Evolutionary conservation across 2,113 vertebrate genomes (phyloP), one percentile per base, ranked within the genome.

Genomic region (Chaetodon auriga): DNA sequence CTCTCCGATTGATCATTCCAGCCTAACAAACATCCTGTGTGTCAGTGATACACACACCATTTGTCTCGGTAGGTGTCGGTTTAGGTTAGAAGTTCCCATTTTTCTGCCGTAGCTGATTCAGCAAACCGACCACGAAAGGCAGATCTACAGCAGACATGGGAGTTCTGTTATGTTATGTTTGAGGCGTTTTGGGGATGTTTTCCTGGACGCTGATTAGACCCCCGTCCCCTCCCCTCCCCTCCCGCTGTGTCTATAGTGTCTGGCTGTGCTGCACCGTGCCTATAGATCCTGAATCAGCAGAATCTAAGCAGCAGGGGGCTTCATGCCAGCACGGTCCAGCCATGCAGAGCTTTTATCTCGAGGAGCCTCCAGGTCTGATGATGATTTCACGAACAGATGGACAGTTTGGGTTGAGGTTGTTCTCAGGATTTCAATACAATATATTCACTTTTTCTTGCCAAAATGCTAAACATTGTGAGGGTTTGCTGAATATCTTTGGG

Each of bases 261-360:
- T 78, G 55, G 75, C 55, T 70, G 51, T 55, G 69, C 75, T 72
- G 75, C 69, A 43, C 25, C 4, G 7, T 23, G 60, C 54, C 38
- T 73, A 36, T 46, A 79, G 76, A 60, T 61, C 41, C 84, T 84
- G 81, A 89, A 76, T 85, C 87, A 89, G 87, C 81, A 86, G 46
- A 81, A 76, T 84, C 16, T 6, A 4, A 76, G 11, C 70, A 62
- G 77, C 73, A 62, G 46, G 65, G 60, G 65, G 60, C 72, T 38
- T 58, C 80, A 43, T 13, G 73, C 48, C 60, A 35, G 72, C 45
- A 38, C 30, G 6, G 35, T 25, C 19, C 41, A 3, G 36, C 25
- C 43, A 15, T 70, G 61, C 57, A 23, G 45, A 41, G 46, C 36
- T 9, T 46, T 49, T 21, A 38, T 23, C 36, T 49, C 2, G 18